Percentiles rank a stretch among this genome's conserved stretches.
Conservation (phyloP, 2,888 invertebrate species). For the Coelogynopora nodosa region DNA sequence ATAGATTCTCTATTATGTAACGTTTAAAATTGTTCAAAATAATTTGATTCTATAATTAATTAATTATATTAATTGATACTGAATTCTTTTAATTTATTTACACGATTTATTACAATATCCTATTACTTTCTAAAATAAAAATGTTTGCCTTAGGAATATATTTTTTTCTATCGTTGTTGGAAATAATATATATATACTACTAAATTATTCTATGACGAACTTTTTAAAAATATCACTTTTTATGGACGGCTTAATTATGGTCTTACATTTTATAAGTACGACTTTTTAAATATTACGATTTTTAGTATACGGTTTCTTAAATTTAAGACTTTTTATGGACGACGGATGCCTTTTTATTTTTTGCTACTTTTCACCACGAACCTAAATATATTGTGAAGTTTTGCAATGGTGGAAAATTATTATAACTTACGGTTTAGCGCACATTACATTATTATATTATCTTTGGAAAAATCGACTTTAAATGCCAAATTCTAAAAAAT, state of each 20-base stretch:
- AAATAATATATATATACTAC: not conserved
- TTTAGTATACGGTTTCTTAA: not conserved
- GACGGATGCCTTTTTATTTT: too few relatives aligned
- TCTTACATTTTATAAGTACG: not conserved
- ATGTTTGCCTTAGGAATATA: not conserved
- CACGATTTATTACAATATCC: not conserved
- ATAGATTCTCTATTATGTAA: not conserved
- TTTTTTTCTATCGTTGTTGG: not conserved
- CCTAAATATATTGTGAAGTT: not conserved
- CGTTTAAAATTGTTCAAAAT: not conserved
- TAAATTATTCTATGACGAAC: not conserved
- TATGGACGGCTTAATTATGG: not conserved
- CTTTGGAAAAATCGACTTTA: too few relatives aligned
- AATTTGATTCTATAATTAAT: not conserved
- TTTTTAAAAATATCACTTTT: not conserved
- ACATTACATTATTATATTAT: too few relatives aligned
- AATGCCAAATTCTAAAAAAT: too few relatives aligned
- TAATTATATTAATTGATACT: conserved; percentile 23
- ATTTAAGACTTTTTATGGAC: not conserved
- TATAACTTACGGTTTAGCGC: too few relatives aligned
- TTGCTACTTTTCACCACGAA: not conserved
- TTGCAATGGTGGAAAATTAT: too few relatives aligned
- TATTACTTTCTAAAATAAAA: not conserved
- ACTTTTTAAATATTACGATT: not conserved
- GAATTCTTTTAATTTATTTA: not conserved